Base-by-base conservation (phyloP, 92 coral and sea anemone genomes). In the Chrysogorgia sp. region DNA sequence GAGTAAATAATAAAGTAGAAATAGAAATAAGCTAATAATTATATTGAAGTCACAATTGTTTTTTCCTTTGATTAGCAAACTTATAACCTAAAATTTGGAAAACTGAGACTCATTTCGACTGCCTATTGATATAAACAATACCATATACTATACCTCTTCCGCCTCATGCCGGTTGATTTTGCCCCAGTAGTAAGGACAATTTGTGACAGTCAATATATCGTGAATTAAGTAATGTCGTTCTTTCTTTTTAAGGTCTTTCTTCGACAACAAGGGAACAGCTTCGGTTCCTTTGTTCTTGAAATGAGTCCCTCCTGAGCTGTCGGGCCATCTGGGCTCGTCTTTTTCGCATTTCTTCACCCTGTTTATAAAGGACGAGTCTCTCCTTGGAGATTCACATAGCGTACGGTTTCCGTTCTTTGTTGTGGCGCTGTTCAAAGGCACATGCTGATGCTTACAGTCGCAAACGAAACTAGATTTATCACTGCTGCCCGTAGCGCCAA, bases 161-260 rank as follows among this genome's bases (percentile, higher is more conserved):
- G 97, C 97, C 25, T 93, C 91, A 75, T 85, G 91, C 28, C 97
- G 89, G 63, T 93, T 92, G 64, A 93, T 93, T 47, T 88, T 87
- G 13, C 97, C 97, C 97, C 97, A 93, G 55, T 93, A 93, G 83
- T 92, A 93, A 26, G 93, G 92, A 55, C 96, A 91, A 40, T 88
- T 93, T 7, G 97, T 91, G 32, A 93, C 85, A 34, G 88, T 84
- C 61, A 91, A 62, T 59, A 93, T 82, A 78, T 93, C 97, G 40
- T 76, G 82, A 24, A 92, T 88, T 21, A 93, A 75, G 63, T 64
- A 64, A 33, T 64, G 71, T 13, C 71, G 71, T 5, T 64, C 71
- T 21, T 35, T 64, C 12, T 64, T 64, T 14, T 64, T 47, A 13
- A 64, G 40, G 5, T 64, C 71, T 12, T 64, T 64, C 71, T 64